Evolutionary conservation across 1,140 invertebrate genomes (phyloP).

Genomic region (Brachionus paranguensis): DNA sequence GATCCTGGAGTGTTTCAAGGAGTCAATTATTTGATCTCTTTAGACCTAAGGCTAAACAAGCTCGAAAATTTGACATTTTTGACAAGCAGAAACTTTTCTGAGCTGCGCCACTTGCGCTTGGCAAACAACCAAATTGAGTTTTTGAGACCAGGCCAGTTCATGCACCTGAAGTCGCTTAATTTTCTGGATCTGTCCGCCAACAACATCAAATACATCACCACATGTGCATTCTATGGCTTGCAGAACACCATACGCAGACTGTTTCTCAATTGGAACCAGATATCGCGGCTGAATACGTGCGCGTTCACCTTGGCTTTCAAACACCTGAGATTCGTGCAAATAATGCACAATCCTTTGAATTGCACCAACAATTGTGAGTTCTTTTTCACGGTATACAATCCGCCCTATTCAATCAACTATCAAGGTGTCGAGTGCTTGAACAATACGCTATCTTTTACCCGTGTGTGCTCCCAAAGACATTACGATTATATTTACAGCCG

Average conservation of each 20-base stretch:
- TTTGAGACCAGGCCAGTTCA: not conserved
- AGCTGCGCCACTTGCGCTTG: not conserved
- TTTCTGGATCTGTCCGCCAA: conserved; percentile 11
- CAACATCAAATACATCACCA: not conserved
- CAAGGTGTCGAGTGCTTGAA: conserved; percentile 25
- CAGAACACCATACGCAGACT: conserved; percentile 1
- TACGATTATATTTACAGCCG: not conserved
- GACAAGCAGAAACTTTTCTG: not conserved
- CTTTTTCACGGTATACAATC: conserved; percentile 36
- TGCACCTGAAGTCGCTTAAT: not conserved
- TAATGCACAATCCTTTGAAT: conserved; percentile 38
- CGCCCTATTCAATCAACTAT: conserved; percentile 29
- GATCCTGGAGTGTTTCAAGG: not conserved
- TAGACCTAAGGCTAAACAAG: conserved; percentile 6
- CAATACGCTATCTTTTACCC: not conserved
- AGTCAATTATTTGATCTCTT: conserved; percentile 24
- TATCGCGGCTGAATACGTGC: not conserved
- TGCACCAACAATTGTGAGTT: conserved; percentile 31
- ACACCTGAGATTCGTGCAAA: conserved; percentile 31
- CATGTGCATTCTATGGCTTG: conserved; percentile 25
- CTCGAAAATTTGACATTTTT: conserved; percentile 2
- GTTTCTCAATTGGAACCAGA: conserved; percentile 1
- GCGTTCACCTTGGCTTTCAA: conserved; percentile 10
- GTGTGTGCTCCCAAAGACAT: not conserved
- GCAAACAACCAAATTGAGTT: conserved; percentile 13